Conservation (phyloP, 2,888 invertebrate genomes). For the Nephrotoma flavescens region DNA sequence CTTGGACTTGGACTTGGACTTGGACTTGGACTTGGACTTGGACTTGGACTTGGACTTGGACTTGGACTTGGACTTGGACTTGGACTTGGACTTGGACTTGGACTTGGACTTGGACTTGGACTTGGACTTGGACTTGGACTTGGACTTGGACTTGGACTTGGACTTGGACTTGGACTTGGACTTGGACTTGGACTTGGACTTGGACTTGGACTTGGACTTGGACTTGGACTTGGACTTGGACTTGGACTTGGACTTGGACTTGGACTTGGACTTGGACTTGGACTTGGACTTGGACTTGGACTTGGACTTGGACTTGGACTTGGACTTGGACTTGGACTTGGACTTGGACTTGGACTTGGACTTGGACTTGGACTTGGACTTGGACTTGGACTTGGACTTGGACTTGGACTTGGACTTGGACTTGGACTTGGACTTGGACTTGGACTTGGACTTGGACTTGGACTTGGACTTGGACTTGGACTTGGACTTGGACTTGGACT, state of each 20-base stretch:
- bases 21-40: not conserved
- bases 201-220: not conserved
- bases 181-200: not conserved
- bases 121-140: not conserved
- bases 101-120: not conserved
- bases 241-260: not conserved
- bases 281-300: not conserved
- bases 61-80: not conserved
- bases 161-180: not conserved
- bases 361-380: not conserved
- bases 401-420: not conserved
- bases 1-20: not conserved
- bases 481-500: not conserved
- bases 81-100: not conserved
- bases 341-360: not conserved
- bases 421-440: not conserved
- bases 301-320: not conserved
- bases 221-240: not conserved
- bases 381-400: not conserved
- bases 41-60: not conserved
- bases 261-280: not conserved
- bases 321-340: not conserved
- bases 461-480: not conserved
- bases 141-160: not conserved
- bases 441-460: not conserved